Evolutionary conservation across 2,113 vertebrate genomes (phyloP).

Genomic region (Eptatretus burgeri): DNA sequence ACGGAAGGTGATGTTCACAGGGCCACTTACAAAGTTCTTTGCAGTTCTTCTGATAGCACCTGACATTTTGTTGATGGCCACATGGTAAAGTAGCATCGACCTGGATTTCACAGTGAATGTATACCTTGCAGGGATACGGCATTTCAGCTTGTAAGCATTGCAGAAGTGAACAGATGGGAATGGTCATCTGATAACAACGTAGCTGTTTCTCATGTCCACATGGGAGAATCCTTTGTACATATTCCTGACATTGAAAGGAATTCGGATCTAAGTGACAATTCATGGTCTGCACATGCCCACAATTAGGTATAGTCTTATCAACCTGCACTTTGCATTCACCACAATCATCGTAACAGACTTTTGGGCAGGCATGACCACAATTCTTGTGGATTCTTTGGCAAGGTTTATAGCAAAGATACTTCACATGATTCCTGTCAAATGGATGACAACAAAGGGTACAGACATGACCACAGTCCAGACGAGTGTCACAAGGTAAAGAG

Average conservation of each 20-base stretch:
- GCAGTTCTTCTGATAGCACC: neutral
- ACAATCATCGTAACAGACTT: slow-evolving; percentile 24
- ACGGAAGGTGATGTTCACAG: neutral
- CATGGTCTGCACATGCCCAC: slow-evolving; percentile 41
- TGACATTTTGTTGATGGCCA: neutral
- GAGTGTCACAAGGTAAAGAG: slow-evolving; percentile 37
- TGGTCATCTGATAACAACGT: slow-evolving; percentile 29
- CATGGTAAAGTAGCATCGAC: neutral
- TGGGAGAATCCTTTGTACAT: slow-evolving; percentile 23
- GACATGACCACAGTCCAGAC: slow-evolving; percentile 49
- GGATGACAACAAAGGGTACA: slow-evolving; percentile 54
- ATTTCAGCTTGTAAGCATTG: no score
- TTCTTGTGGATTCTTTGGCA: slow-evolving; percentile 37
- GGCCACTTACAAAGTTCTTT: neutral
- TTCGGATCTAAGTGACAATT: slow-evolving; percentile 27
- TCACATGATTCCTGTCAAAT: slow-evolving; percentile 34
- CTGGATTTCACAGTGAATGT: neutral
- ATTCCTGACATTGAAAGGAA: slow-evolving; percentile 24
- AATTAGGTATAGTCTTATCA: slow-evolving; percentile 29
- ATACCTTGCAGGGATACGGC: no score
- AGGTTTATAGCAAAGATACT: slow-evolving; percentile 32
- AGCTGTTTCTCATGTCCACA: slow-evolving; percentile 35
- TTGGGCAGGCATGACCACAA: slow-evolving; percentile 29
- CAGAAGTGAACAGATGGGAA: slow-evolving; percentile 14
- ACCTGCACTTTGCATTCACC: slow-evolving; percentile 24